phyloP scores from a whole-genome alignment of 1,140 invertebrate genomes.

The Drosophila parabipectinata region DNA sequence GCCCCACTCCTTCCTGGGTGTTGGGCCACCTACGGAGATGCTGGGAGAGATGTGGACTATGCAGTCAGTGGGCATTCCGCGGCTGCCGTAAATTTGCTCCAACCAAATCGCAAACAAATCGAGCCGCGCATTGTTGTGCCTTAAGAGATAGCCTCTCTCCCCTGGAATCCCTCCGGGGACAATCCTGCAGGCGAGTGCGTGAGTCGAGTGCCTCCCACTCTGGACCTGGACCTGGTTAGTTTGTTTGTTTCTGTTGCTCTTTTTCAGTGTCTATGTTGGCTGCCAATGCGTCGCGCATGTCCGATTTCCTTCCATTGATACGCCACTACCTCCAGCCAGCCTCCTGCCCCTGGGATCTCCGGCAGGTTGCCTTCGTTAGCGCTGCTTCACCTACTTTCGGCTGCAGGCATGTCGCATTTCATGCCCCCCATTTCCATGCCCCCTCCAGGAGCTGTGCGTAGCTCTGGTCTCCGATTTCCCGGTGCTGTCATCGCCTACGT shows the following conservation, averaged over 20 bases:
- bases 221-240: slow-evolving; percentile 16
- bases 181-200: slow-evolving; percentile 40
- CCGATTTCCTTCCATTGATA: slow-evolving; percentile 76
- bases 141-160: slow-evolving; percentile 42
- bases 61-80: slow-evolving; percentile 28
- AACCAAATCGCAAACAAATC: slow-evolving; percentile 76
- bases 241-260: slow-evolving; percentile 27
- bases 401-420: slow-evolving; percentile 41
- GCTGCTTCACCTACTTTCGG: slow-evolving; percentile 74
- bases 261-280: slow-evolving; percentile 40
- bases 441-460: slow-evolving; percentile 21
- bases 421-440: slow-evolving; percentile 1
- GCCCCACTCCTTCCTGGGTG: slow-evolving; percentile 17
- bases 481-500: slow-evolving; percentile 74
- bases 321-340: slow-evolving; percentile 6
- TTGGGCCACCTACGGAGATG: slow-evolving; percentile 55
- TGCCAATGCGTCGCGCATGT: slow-evolving; percentile 75
- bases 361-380: slow-evolving; percentile 39
- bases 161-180: background rate
- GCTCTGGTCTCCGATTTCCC: slow-evolving; percentile 58
- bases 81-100: slow-evolving; percentile 63
- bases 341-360: background rate
- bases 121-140: slow-evolving; percentile 63
- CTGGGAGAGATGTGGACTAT: slow-evolving; percentile 19
- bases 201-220: slow-evolving; percentile 59